These are phyloP conservation scores for Saguinus imperator DNA, from an alignment of 2,113 vertebrate species.

Conservation along the genomic window DNA sequence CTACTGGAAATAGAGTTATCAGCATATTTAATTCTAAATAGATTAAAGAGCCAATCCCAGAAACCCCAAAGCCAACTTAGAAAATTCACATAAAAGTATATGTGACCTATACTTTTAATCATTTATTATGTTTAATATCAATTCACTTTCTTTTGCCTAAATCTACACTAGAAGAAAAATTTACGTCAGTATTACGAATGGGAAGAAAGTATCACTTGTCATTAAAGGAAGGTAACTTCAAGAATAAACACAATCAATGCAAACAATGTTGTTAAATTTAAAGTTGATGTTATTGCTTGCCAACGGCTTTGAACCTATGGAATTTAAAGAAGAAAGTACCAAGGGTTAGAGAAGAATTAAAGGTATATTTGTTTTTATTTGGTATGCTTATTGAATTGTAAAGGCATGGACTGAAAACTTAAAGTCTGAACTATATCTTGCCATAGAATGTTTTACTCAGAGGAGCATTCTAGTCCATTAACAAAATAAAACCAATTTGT, in stretches of 20 bases:
- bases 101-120: not conserved
- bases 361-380: slow-evolving; percentile 25
- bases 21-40: not conserved
- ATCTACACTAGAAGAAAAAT: slow-evolving; percentile 14
- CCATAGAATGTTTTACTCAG: not conserved
- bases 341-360: slow-evolving; percentile 29
- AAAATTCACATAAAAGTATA: not conserved
- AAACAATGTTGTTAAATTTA: slow-evolving; percentile 47
- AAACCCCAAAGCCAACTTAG: not conserved
- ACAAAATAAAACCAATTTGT: slow-evolving; percentile 16
- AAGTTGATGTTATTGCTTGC: not conserved
- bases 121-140: slow-evolving; percentile 38
- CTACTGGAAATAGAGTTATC: not conserved
- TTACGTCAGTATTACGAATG: not conserved
- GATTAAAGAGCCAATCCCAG: not conserved
- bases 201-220: not conserved
- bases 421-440: not conserved
- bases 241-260: slow-evolving; percentile 27
- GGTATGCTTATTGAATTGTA: not conserved
- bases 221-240: slow-evolving; percentile 29
- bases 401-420: not conserved
- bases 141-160: slow-evolving; percentile 22
- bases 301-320: not conserved
- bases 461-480: not conserved
- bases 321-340: slow-evolving; percentile 26